A percentile compares a stretch with the other conserved stretches of the same genome.
Conservation (phyloP, 2,797 vertebrate genomes). For the Syncerus caffer region DNA sequence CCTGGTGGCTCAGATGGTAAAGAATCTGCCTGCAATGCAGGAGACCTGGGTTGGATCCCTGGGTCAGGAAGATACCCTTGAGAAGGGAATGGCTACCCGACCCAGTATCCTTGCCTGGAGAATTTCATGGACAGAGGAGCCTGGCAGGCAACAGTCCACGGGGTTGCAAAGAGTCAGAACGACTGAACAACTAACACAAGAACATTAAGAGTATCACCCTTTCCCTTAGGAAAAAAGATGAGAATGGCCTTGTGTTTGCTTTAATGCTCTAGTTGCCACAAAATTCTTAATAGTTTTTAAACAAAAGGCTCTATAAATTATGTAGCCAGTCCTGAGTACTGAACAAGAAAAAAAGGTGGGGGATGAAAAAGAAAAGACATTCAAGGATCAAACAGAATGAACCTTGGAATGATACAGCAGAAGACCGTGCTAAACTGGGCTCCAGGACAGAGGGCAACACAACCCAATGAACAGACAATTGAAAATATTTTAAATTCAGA, state of each 20-base stretch:
- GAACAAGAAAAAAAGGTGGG: not conserved
- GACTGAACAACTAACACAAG: not conserved
- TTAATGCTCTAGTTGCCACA: not conserved
- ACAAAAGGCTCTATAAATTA: not conserved
- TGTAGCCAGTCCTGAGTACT: conserved; percentile 18
- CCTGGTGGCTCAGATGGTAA: not conserved
- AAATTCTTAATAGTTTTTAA: conserved; percentile 19
- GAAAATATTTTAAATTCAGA: not conserved
- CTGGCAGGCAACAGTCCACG: not conserved
- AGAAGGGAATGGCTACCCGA: not conserved
- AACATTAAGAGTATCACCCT: not conserved
- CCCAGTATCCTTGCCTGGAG: not conserved
- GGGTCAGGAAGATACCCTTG: not conserved
- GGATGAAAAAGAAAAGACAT: not conserved
- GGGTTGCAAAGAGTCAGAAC: not conserved
- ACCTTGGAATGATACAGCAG: not conserved
- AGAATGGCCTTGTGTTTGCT: not conserved
- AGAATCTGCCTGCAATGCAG: not conserved
- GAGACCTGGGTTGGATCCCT: not conserved
- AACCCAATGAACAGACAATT: not conserved
- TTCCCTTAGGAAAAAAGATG: not conserved
- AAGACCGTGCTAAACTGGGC: not conserved
- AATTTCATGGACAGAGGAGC: not conserved
- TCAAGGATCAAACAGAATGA: conserved; percentile 18
- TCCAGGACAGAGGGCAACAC: not conserved